Base-by-base conservation (phyloP, 2,797 vertebrate genomes). In the Sebastes matsubarae region DNA sequence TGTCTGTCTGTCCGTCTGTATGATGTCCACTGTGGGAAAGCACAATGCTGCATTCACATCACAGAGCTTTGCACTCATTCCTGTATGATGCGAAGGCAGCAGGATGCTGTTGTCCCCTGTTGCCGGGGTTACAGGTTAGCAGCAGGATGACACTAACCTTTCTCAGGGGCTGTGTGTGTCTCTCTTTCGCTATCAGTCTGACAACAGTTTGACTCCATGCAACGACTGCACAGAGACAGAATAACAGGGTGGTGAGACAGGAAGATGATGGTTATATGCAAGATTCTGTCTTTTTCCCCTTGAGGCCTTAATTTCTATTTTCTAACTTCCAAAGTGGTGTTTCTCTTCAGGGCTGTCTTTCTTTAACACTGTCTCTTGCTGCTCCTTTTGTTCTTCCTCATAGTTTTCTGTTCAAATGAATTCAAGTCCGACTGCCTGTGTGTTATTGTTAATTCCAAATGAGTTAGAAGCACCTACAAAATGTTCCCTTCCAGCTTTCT, bases 301-400 rank as follows among this genome's bases (percentile, higher is more conserved):
- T 29, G 90, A 90, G 89, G 94, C 92, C 92, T 95, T 94, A 92
- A 81, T 88, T 82, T 88, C 66, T 88, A 80, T 84, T 86, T 89
- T 84, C 70, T 85, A 81, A 67, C 68, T 82, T 84, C 86, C 85
- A 86, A 87, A 88, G 87, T 79, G 82, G 59, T 84, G 72, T 86
- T 86, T 86, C 54, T 85, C 81, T 87, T 82, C 88, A 84, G 83
- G 86, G 75, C 67, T 66, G 59, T 80, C 29, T 68, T 68, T 83
- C 50, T 77, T 46, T 52, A 16, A 24, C 52, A 12, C 70, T 38
- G 5, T 68, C 72, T 70, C 61, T 14, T 63, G 58, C 77, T 89
- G 70, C 76, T 75, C 68, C 38, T 81, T 59, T 42, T 71, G 29
- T 70, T 83, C 50, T 67, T 67, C 54, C 16, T 80, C 7, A 3